phyloP scores from a whole-genome alignment of 2,797 vertebrate species.

The Eurystomus glaucurus region DNA sequence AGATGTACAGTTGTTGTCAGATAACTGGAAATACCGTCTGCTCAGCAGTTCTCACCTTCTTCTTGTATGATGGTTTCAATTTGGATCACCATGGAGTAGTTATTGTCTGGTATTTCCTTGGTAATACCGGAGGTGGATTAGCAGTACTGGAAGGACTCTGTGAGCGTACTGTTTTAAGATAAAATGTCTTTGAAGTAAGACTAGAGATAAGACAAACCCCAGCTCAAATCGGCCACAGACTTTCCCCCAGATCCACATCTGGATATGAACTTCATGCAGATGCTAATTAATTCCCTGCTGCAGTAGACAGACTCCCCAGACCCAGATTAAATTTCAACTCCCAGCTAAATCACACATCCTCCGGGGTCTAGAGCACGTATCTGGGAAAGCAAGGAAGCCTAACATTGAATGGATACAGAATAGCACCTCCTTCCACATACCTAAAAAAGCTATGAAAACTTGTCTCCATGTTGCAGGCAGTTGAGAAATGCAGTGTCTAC shows the following conservation, averaged over 20 bases:
- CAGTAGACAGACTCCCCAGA: background rate
- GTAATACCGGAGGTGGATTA: background rate
- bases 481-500: background rate
- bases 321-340: background rate
- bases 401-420: background rate
- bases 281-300: background rate
- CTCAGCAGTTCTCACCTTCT: background rate
- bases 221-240: background rate
- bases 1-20: background rate
- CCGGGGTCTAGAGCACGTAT: rapidly evolving
- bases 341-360: background rate
- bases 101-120: background rate
- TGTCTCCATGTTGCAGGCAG: background rate
- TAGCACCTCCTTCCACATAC: background rate
- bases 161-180: background rate
- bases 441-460: background rate
- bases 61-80: background rate
- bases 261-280: background rate
- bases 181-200: background rate
- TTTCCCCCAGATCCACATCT: background rate
- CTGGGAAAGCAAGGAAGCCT: background rate
- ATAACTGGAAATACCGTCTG: conserved; percentile 15
- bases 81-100: background rate
- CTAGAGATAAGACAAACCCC: background rate
- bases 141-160: background rate